Evolutionary conservation across 2,888 invertebrate species (phyloP).

Genomic region (Erynnis tages): DNA sequence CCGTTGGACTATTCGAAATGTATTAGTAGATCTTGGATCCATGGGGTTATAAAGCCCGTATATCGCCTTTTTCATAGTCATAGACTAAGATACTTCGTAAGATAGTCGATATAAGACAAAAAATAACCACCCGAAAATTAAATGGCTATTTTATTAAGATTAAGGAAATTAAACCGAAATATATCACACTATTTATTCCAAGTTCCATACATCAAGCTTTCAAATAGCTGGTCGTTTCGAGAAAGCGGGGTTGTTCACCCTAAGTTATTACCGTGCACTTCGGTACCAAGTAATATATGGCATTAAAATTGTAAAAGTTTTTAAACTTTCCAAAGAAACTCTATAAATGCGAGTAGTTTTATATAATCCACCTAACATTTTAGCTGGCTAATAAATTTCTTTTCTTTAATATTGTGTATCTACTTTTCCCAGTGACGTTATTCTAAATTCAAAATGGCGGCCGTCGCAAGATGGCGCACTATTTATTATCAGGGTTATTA

Average conservation of each 20-base stretch:
- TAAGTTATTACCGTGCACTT: slow-evolving; percentile 2
- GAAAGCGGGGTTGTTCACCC: background rate
- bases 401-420: no score
- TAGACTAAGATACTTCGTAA: no score
- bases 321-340: background rate
- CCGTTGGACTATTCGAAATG: no score
- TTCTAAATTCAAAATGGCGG: no score
- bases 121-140: background rate
- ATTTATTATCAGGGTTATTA: no score
- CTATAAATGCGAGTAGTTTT: background rate
- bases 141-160: background rate
- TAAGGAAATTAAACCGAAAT: background rate
- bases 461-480: no score
- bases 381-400: no score
- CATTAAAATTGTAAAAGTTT: background rate
- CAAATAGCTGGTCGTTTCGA: background rate
- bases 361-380: no score
- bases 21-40: no score
- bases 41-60: no score
- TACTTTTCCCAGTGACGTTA: no score
- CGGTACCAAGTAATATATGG: slow-evolving; percentile 2
- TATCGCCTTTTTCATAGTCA: no score
- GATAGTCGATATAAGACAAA: background rate
- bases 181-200: background rate
- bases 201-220: background rate